Evolutionary conservation across 2,888 invertebrate genomes (phyloP).

Genomic region (Itoplectis maculator): DNA sequence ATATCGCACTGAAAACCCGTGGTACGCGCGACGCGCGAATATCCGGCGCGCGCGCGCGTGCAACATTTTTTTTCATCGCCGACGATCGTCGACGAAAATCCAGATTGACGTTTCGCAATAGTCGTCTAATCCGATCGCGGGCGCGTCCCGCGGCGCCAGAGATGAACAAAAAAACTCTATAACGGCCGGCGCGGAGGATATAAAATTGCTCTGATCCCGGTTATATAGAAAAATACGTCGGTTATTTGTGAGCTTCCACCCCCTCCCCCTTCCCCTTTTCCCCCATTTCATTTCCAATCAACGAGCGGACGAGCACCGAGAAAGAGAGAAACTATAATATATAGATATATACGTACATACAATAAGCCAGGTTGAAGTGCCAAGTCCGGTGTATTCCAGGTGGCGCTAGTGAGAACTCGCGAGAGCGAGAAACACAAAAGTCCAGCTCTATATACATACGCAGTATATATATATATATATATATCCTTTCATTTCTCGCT

Average conservation of each 20-base stretch:
- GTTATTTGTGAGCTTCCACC: constrained; percentile 40
- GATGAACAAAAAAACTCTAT: constrained; percentile 33
- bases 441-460: neutral
- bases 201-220: constrained; percentile 15
- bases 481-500: too few relatives aligned
- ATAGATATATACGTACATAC: too few relatives aligned
- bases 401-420: neutral
- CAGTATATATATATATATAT: neutral
- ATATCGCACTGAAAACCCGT: too few relatives aligned
- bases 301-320: constrained; percentile 36
- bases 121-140: constrained; percentile 29
- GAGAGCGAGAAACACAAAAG: constrained; percentile 28
- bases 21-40: neutral
- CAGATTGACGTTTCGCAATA: constrained; percentile 18
- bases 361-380: neutral
- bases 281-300: constrained; percentile 62
- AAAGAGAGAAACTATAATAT: neutral
- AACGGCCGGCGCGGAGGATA: neutral
- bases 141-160: neutral
- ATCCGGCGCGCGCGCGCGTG: neutral
- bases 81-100: neutral
- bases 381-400: neutral
- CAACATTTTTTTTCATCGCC: neutral
- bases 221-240: constrained; percentile 36
- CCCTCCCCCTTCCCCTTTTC: constrained; percentile 13